phyloP scores from a whole-genome alignment of 2,888 invertebrate genomes.

The Amitus sp. region DNA sequence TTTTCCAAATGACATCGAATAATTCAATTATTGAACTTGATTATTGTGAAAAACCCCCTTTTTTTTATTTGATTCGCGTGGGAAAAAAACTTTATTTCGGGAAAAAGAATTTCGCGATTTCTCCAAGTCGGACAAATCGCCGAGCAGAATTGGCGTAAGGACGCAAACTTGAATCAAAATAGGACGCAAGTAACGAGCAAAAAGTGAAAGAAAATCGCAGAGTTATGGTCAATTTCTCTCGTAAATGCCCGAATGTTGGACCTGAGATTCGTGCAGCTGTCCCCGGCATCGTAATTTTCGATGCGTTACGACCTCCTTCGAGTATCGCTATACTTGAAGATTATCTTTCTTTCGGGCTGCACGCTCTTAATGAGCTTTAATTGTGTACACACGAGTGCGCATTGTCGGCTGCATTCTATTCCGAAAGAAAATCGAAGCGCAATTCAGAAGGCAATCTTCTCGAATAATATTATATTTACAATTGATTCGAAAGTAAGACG shows the following conservation, averaged over 20 bases:
- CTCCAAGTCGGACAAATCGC: neutral
- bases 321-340: neutral
- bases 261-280: constrained; percentile 46
- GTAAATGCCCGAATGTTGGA: constrained; percentile 32
- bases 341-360: constrained; percentile 12
- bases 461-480: constrained; percentile 39
- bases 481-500: constrained; percentile 35
- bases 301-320: constrained; percentile 37
- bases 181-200: constrained; percentile 38
- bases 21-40: too few relatives aligned
- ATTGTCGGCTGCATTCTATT: neutral
- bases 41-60: too few relatives aligned
- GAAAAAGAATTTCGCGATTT: too few relatives aligned
- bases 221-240: constrained; percentile 34
- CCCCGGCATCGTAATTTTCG: constrained; percentile 41
- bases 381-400: constrained; percentile 1
- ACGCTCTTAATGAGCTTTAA: constrained; percentile 16
- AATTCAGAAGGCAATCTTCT: constrained; percentile 33
- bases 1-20: too few relatives aligned
- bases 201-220: constrained; percentile 32
- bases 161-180: constrained; percentile 10
- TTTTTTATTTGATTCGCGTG: too few relatives aligned
- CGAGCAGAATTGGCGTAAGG: constrained; percentile 7
- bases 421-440: constrained; percentile 10
- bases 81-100: too few relatives aligned